Evolutionary conservation across 2,888 invertebrate genomes (phyloP).

Genomic region (Ormyrus pomaceus): DNA sequence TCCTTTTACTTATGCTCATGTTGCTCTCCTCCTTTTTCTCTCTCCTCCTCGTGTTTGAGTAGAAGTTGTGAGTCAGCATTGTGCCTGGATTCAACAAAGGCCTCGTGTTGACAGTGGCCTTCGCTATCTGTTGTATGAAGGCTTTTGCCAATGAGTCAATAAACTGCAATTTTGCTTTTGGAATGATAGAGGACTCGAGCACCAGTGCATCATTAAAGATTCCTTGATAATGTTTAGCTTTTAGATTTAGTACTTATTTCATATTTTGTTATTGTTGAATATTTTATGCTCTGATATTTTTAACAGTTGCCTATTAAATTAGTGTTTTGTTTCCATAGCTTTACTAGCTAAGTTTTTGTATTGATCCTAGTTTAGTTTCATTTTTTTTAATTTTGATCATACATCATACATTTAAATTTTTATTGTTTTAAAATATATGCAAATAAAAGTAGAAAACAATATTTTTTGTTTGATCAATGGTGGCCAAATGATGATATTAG

Average conservation of each 20-base stretch:
- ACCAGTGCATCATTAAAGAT: slow-evolving; percentile 1
- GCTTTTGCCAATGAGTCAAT: background rate
- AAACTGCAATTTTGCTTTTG: slow-evolving; percentile 27
- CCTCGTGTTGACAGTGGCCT: slow-evolving; percentile 42
- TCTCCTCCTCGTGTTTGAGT: background rate
- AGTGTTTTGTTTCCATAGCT: no score
- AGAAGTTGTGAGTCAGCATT: slow-evolving; percentile 34
- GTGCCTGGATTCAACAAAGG: slow-evolving; percentile 32
- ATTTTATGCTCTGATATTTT: background rate
- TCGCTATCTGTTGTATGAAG: background rate
- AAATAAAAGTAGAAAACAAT: no score
- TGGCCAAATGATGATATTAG: no score
- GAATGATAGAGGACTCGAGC: slow-evolving; percentile 10
- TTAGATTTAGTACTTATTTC: slow-evolving; percentile 1
- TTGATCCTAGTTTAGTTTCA: no score
- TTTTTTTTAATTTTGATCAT: no score
- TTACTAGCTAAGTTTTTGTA: no score
- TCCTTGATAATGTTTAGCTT: slow-evolving; percentile 1
- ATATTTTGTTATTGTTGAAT: background rate
- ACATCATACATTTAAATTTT: no score
- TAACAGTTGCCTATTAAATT: no score
- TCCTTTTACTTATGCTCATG: slow-evolving; percentile 40
- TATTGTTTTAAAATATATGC: no score
- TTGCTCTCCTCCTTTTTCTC: background rate
- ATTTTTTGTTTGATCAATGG: no score